Base-by-base conservation (phyloP, 1,140 invertebrate genomes). In the Acyrthosiphon pisum region DNA sequence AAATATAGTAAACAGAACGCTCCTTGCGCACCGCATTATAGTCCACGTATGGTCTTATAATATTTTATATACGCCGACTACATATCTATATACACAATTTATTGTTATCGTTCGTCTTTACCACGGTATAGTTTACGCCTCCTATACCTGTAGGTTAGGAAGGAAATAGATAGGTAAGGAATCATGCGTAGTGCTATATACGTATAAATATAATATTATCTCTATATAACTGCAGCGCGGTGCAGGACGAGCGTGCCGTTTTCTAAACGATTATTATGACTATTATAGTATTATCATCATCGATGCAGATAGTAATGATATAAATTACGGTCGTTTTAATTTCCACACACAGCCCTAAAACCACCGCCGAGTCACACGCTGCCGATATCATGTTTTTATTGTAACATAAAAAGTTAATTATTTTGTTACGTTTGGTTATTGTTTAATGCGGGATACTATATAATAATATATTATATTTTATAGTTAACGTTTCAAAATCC, bases 1-100 rank as follows among this genome's bases (percentile, higher is more conserved):
- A 84, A 84, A 84, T 84, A 84, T 84, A 84, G 83, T 84, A 84
- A 84, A 84, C 83, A 84, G 22, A 84, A 84, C 83, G n/a, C 20
- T 37, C 35, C 20, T 2, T 20, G 35, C 35, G 35, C 76, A 37
- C 76, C 35, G 76, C 76, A 76, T 76, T 76, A 76, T n/a, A n/a
- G 60, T 76, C n/a, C 76, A 9, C 37, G 37, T 84, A 41, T 44
- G 23, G 35, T 84, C 37, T 41, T 84, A 44, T 53, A 53, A 44
- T 53, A 53, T 53, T 84, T 84, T 44, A 41, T 83, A 83, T 44
- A 11, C 44, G 26, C 44, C 84, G 84, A 87, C 84, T 35, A 14
- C 60, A n/a, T 68, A 68, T 68, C 30, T n/a, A 76, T 76, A 46
- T n/a, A 87, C 30, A n/a, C 9, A 46, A 87, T 46, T 87, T 87